Evolutionary conservation across 1,140 invertebrate genomes (phyloP), one percentile per base, ranked within the genome.

Genomic region (Bombus polaris): DNA sequence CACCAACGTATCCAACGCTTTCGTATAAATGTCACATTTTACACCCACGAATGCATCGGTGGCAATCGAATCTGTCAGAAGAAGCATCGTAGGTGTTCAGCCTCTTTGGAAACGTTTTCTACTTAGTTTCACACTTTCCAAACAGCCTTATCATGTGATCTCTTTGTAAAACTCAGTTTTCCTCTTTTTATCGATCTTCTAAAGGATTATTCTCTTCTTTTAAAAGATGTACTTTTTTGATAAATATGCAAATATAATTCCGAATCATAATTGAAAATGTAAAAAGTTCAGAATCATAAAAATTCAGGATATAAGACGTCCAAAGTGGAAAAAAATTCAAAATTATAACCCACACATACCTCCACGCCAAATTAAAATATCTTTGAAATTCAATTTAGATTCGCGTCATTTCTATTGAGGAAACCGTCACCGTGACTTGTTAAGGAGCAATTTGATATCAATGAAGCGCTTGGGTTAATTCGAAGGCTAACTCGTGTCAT

Each of bases 11-110:
- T 9, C 42, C 75, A 53, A 77, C 28, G 57, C 3, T 47, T 47
- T 77, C 57, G 37, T n/a, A 37, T n/a, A 77, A 77, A 77, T 77
- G 75, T 77, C 75, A 77, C 75, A 77, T 77, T 77, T 77, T 57
- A 77, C 75, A 62, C 75, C 75, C 57, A 77, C 75, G 75, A 77
- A 39, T 59, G 57, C 57, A 47, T 35, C 37, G 53, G 57, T 32
- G 37, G 53, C 75, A 62, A 62, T 77, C 57, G 75, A 62, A 74
- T 18, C 15, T 32, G 53, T 6, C 75, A 42, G 28, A 53, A 53
- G 47, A 13, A 39, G 57, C 3, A 18, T 10, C 57, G 75, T 77
- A 37, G 75, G 75, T 77, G 75, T 77, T 37, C 18, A 77, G 53
- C n/a, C 9, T 47, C 75, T n/a, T 18, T 47, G 39, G 15, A 42